Evolutionary conservation across 2,888 invertebrate species (phyloP), one percentile per base, ranked within the genome.

Genomic region (Chouioia cunea): DNA sequence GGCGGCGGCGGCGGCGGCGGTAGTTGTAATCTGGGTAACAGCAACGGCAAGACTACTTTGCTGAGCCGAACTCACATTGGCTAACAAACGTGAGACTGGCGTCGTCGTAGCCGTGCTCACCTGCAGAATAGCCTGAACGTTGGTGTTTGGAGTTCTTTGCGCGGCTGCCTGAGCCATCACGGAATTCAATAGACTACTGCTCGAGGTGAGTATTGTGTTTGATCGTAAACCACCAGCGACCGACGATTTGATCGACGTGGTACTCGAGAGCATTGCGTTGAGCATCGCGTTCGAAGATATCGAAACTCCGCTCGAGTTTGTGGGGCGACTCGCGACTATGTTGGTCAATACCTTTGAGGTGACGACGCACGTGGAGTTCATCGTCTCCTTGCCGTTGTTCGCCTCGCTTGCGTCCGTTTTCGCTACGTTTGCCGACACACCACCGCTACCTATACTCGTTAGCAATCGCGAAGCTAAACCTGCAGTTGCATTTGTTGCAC

Each of bases 401-500:
- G 36, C 16, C 44, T 22, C 79, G 75, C 44, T 87, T 86, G 71
- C 86, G 87, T 71, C 82, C 79, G 1, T 80, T 79, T 84, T 87
- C 68, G 76, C 83, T 85, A n/a, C 56, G 54, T 22, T 87, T 82
- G 77, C 27, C 87, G 47, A 20, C n/a, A 77, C 36, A 87, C 36
- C 18, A 44, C 88, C 3, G 87, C 85, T 53, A 87, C n/a, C n/a
- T n/a, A 20, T 86, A 87, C 46, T 86, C 87, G 73, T 63, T 75
- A 77, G 72, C 71, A 50, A 58, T 87, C 16, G 70, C 65, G 15
- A 76, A 46, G 4, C 75, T 70, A 80, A 75, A 69, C 80, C 76
- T 18, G 80, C 74, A 56, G 79, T 85, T 76, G 79, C 74, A 14
- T 81, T 73, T 67, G 76, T 77, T 52, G 75, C 68, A 12, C 6